Conservation (phyloP, 2,888 invertebrate species). For the Dasypolia templi region DNA sequence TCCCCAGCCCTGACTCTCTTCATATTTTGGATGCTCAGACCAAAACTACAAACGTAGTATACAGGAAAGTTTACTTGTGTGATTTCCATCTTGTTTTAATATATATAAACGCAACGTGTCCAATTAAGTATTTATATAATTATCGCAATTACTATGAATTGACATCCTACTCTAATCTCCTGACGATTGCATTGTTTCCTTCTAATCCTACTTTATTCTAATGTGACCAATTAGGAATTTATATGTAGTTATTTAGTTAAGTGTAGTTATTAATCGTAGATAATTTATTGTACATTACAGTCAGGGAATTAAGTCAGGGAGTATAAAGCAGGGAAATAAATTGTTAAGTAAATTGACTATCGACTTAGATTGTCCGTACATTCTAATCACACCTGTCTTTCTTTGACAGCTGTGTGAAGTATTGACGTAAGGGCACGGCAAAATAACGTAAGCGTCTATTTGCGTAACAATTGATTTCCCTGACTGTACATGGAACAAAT, state of each 20-base stretch:
- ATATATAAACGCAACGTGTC: conserved; percentile 8
- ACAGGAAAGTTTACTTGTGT: neutral
- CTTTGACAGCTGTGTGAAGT: neutral
- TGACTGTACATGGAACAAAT: neutral
- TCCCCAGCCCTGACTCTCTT: too few relatives aligned
- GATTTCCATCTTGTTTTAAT: conserved; percentile 1
- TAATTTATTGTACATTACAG: conserved; percentile 1
- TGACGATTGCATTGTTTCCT: conserved; percentile 32
- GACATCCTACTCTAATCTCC: conserved; percentile 15
- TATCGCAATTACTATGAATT: conserved; percentile 21
- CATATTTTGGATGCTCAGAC: too few relatives aligned
- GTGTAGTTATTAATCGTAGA: conserved; percentile 4
- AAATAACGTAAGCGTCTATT: neutral
- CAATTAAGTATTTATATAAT: conserved; percentile 28
- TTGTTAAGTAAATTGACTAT: neutral
- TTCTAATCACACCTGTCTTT: neutral
- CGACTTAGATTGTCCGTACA: neutral
- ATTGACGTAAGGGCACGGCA: too few relatives aligned
- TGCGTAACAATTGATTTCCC: neutral
- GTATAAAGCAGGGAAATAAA: too few relatives aligned
- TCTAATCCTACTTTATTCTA: neutral
- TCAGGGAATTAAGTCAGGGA: too few relatives aligned
- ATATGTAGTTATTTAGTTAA: conserved; percentile 6
- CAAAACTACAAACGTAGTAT: too few relatives aligned
- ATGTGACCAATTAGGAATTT: conserved; percentile 31